Evolutionary conservation across 2,797 vertebrate species (phyloP).

Genomic region (Propithecus deckenii): DNA sequence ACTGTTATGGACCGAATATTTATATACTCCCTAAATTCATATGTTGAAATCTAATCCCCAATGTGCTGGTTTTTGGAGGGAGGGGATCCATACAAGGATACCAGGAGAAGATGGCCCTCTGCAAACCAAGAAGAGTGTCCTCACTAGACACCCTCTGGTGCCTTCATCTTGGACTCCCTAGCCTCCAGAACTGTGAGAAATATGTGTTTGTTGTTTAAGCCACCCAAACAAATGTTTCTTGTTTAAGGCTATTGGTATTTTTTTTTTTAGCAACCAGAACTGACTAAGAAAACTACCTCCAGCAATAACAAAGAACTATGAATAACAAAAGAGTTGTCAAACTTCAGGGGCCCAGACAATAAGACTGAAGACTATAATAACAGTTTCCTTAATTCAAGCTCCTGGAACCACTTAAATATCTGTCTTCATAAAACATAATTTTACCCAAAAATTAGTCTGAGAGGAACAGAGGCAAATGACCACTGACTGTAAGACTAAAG

Average conservation of each 20-base stretch:
- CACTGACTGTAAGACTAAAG: background rate
- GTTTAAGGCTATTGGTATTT: background rate
- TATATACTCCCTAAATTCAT: background rate
- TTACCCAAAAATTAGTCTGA: background rate
- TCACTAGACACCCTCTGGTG: background rate
- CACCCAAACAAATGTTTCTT: background rate
- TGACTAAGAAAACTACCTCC: background rate
- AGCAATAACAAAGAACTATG: background rate
- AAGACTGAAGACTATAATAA: background rate
- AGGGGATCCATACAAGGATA: background rate
- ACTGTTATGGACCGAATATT: background rate
- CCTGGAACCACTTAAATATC: background rate
- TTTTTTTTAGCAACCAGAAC: no score
- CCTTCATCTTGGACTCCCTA: background rate
- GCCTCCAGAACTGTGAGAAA: background rate
- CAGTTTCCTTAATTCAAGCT: background rate
- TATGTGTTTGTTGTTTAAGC: background rate
- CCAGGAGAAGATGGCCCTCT: background rate
- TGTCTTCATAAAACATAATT: background rate
- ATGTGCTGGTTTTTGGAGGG: background rate
- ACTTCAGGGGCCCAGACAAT: background rate
- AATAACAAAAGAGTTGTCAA: background rate
- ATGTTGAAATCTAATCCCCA: background rate
- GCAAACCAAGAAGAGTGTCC: background rate
- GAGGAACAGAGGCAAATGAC: background rate